Evolutionary conservation across 2,888 invertebrate genomes (phyloP).

Genomic region (Xestia rhomboidea): DNA sequence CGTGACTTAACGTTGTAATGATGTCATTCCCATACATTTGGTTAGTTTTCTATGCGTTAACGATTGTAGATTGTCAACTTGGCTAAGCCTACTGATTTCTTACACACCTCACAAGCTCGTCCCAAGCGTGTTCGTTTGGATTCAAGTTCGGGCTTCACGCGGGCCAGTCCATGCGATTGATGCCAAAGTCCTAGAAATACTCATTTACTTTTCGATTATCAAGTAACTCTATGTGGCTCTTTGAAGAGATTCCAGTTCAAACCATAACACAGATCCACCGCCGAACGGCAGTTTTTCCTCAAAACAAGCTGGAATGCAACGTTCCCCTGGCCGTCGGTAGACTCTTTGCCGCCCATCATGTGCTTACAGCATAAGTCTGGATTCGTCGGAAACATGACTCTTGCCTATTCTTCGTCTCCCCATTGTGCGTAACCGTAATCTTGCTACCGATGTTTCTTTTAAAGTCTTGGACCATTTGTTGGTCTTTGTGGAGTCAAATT

Average conservation of each 20-base stretch:
- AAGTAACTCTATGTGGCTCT: neutral
- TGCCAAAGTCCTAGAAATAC: neutral
- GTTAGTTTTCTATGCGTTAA: no score
- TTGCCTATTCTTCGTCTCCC: neutral
- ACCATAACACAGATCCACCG: neutral
- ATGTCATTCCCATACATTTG: no score
- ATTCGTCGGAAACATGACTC: neutral
- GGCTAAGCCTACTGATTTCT: no score
- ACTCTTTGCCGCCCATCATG: neutral
- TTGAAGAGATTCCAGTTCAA: neutral
- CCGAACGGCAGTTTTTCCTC: neutral
- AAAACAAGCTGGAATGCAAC: neutral
- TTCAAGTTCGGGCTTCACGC: no score
- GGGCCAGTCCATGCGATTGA: no score
- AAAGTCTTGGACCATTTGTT: neutral
- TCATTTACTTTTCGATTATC: neutral
- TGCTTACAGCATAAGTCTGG: neutral
- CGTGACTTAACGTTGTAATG: no score
- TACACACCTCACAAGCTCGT: no score
- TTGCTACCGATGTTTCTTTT: neutral
- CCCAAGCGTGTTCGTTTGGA: no score
- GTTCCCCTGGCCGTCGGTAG: neutral
- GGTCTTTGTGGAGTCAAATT: neutral
- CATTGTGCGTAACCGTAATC: neutral
- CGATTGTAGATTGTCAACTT: no score